A percentile compares a stretch with the other conserved stretches of the same genome.
phyloP scores from a whole-genome alignment of 2,113 vertebrate genomes.

The Helogale parvula region DNA sequence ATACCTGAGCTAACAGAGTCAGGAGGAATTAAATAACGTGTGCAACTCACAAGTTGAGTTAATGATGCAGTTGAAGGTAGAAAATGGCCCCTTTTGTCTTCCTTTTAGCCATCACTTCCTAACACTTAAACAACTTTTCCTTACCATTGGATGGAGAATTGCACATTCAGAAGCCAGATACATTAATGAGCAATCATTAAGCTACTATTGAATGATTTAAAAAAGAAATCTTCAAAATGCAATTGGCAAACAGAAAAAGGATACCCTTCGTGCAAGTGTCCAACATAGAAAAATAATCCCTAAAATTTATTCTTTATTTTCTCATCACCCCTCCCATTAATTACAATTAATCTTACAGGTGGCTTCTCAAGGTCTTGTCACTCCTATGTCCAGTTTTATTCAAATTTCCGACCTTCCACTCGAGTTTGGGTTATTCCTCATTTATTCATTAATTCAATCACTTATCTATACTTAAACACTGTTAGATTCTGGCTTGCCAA shows the following conservation, averaged over 20 bases:
- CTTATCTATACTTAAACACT: neutral
- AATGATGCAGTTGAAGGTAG: constrained; percentile 56
- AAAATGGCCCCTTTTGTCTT: constrained; percentile 53
- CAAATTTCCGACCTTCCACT: neutral
- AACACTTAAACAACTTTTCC: constrained; percentile 43
- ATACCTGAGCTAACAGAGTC: constrained; percentile 49
- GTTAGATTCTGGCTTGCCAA: neutral
- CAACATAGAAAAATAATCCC: neutral
- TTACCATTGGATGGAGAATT: constrained; percentile 3
- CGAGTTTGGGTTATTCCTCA: neutral
- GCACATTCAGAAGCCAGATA: neutral
- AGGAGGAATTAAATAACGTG: constrained; percentile 52
- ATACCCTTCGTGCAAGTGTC: neutral
- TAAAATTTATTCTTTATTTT: neutral
- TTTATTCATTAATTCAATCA: constrained; percentile 27
- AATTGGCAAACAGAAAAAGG: neutral
- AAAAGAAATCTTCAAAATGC: constrained; percentile 10
- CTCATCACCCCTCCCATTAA: neutral
- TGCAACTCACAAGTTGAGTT: constrained; percentile 39
- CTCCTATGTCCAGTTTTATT: neutral
- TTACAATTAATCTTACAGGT: neutral
- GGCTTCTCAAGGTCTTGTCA: neutral
- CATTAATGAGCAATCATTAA: neutral
- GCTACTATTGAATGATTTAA: neutral
- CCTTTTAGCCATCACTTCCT: constrained; percentile 25